Evolutionary conservation across 1,140 invertebrate genomes (phyloP).

Genomic region (Pseudomyrmex concolor): DNA sequence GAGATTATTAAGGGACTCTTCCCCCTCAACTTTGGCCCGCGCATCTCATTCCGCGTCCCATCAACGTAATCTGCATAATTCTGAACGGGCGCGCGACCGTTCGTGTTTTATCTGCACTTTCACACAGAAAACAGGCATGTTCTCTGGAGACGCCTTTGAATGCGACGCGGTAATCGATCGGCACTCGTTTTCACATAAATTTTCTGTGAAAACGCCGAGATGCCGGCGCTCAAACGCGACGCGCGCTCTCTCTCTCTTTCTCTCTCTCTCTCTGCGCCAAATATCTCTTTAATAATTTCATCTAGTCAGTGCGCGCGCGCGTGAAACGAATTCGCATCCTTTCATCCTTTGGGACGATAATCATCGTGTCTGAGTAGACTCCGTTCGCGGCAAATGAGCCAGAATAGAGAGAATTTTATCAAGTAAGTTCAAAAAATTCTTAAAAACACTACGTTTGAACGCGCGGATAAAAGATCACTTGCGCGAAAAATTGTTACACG

Average conservation of each 20-base stretch:
- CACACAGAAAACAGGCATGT: constrained; percentile 27
- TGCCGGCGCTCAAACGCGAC: constrained; percentile 50
- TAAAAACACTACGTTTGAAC: constrained; percentile 53
- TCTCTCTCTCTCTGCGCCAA: not conserved
- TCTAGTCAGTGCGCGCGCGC: constrained; percentile 8
- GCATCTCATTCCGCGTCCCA: not conserved
- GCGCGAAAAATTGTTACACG: not conserved
- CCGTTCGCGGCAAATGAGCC: constrained; percentile 53
- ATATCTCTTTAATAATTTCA: constrained; percentile 61
- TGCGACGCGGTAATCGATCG: constrained; percentile 47
- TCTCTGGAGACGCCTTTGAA: constrained; percentile 36
- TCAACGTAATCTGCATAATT: constrained; percentile 55
- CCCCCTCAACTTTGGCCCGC: constrained; percentile 28
- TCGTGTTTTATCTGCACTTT: constrained; percentile 53
- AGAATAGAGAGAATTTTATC: constrained; percentile 60
- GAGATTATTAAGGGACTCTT: constrained; percentile 43
- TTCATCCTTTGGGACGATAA: constrained; percentile 55
- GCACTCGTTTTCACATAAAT: constrained; percentile 49
- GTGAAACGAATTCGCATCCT: constrained; percentile 31
- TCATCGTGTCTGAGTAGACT: constrained; percentile 58
- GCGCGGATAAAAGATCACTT: constrained; percentile 27
- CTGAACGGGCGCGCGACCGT: constrained; percentile 12
- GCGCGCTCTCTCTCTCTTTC: too few relatives aligned
- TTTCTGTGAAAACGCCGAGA: constrained; percentile 44
- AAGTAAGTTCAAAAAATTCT: constrained; percentile 40